These are phyloP conservation scores for Oryzias sinensis DNA, from an alignment of 2,797 vertebrate genomes.

Conservation along the genomic window DNA sequence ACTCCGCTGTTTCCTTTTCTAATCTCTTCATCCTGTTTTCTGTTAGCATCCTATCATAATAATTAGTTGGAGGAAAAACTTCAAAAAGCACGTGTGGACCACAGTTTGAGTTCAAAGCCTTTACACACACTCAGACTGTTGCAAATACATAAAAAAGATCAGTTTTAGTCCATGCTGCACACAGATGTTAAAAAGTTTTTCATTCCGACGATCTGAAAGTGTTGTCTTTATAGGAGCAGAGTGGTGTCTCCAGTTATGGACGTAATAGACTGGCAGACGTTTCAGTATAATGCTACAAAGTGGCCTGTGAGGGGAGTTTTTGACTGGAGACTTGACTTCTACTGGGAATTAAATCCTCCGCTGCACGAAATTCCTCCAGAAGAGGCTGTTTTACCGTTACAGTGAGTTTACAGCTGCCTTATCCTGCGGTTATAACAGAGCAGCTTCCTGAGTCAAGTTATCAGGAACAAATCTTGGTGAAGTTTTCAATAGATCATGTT, in stretches of 20 bases:
- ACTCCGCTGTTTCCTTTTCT: conserved; percentile 19
- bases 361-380: conserved; percentile 55
- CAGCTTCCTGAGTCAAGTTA: neutral
- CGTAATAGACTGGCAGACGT: conserved; percentile 84
- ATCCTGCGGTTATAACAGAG: neutral
- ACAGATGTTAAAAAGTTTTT: no score
- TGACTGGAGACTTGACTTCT: conserved; percentile 88
- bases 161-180: neutral
- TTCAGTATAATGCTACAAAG: conserved; percentile 81
- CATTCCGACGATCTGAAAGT: no score
- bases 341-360: conserved; percentile 79
- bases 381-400: conserved; percentile 78
- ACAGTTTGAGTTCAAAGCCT: conserved; percentile 8
- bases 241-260: conserved; percentile 86
- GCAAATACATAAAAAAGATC: neutral
- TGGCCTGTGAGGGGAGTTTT: conserved; percentile 81
- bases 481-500: neutral
- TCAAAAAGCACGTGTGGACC: conserved; percentile 18
- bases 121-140: neutral
- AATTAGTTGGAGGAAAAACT: conserved; percentile 14
- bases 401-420: conserved; percentile 64
- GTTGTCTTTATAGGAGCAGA: conserved; percentile 73
- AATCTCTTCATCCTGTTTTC: conserved; percentile 35
- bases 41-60: conserved; percentile 21
- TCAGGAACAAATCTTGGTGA: no score